Conservation (phyloP, 92 coral and sea anemone genomes). For the Chrysogorgia sp. region DNA sequence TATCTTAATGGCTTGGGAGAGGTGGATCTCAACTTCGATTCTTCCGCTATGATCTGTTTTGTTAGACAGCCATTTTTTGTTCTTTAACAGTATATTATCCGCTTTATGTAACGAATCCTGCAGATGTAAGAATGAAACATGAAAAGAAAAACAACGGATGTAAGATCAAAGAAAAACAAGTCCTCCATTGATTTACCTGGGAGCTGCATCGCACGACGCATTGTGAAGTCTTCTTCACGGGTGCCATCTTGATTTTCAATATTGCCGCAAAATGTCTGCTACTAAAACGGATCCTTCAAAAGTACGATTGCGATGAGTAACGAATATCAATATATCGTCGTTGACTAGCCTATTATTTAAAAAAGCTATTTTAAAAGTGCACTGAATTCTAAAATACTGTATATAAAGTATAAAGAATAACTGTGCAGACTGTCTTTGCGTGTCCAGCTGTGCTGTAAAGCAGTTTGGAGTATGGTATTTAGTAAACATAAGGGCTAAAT, state of each 20-base stretch:
- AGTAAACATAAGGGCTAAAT: not conserved
- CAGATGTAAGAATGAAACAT: not conserved
- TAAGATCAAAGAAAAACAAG: not conserved
- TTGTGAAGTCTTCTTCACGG: not conserved
- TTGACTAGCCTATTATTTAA: no score
- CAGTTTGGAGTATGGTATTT: not conserved
- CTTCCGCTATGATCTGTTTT: constrained; percentile 64
- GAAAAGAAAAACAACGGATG: not conserved
- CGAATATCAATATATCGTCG: no score
- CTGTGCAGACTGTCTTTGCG: no score
- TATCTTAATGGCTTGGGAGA: constrained; percentile 72
- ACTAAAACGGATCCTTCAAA: not conserved
- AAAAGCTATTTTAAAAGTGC: no score
- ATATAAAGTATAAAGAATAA: no score
- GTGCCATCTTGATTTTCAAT: not conserved
- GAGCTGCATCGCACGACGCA: not conserved
- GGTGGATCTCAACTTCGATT: constrained; percentile 84
- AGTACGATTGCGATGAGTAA: not conserved
- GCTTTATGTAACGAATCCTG: constrained; percentile 73
- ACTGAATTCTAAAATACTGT: no score
- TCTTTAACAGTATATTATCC: constrained; percentile 66
- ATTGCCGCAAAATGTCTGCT: not conserved
- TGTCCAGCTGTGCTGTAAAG: not conserved
- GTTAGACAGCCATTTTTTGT: constrained; percentile 71
- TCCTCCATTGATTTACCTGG: not conserved